Evolutionary conservation across 1,140 invertebrate genomes (phyloP), one percentile per base, ranked within the genome.

Genomic region (Drosophila nebulosa): DNA sequence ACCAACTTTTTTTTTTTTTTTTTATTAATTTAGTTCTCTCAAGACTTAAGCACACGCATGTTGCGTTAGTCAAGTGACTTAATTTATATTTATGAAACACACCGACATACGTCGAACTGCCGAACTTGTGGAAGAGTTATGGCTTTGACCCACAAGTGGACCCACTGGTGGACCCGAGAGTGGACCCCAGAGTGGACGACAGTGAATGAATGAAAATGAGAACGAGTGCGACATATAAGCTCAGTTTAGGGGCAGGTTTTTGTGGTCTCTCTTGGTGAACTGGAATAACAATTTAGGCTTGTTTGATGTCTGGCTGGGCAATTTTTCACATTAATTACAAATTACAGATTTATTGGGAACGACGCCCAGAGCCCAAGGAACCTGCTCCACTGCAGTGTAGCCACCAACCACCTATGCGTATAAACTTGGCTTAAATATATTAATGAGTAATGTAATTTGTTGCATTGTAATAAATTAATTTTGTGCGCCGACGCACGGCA

Each of bases 251-350:
- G 71, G 61, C 65, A 62, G 62, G 64, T 69, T 74, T 77, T 53
- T 53, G n/a, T 14, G 27, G 22, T 24, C 27, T 26, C 12, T 24
- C 12, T 26, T 26, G 42, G 60, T 66, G 39, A 65, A 79, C 80
- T 81, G 72, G 61, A 79, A 79, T 89, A 89, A 85, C 85, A 81
- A 89, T 89, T 89, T 89, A 89, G 86, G 80, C 86, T 81, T 89
- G 85, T 89, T 89, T 78, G 74, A 66, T 78, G 86, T 90, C 86
- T 71, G 69, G 51, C 39, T 42, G 69, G 72, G 66, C 80, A 79
- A 83, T 89, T 89, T 89, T 89, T 85, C 78, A 81, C 85, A 89
- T 89, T 89, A 89, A 89, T 89, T 89, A 89, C 86, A 89, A 89
- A 89, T 89, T 89, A 85, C 78, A 89, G 85, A 89, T 89, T 89